Percentiles rank a stretch among this genome's conserved stretches.
These are phyloP conservation scores for Sebastes hubbsi DNA, from an alignment of 2,797 vertebrate species.

Conservation along the genomic window DNA sequence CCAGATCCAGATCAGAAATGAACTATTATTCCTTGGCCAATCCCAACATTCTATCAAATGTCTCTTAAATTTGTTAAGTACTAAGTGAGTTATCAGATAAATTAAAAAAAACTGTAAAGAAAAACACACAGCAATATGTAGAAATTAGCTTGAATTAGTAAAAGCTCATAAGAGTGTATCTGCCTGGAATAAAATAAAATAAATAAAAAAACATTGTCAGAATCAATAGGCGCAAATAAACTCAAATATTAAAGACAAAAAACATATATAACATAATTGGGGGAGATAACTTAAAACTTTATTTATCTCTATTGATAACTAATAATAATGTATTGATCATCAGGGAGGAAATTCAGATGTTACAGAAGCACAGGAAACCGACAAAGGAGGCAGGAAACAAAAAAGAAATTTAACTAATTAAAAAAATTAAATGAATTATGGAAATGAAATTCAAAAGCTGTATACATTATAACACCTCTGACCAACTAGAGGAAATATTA, in stretches of 20 bases:
- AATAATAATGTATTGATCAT: not conserved
- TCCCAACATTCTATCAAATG: not conserved
- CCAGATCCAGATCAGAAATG: not conserved
- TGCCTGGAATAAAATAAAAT: not conserved
- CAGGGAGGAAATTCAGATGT: not conserved
- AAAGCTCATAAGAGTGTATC: not conserved
- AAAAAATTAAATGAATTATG: not conserved
- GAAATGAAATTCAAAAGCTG: not conserved
- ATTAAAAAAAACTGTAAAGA: not conserved
- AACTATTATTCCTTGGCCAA: not conserved
- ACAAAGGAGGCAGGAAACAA: not conserved
- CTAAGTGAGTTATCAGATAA: not conserved
- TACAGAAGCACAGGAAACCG: not conserved
- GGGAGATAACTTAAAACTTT: rapidly evolving
- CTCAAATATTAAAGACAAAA: not conserved
- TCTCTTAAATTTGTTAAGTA: too few relatives aligned
- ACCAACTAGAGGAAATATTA: not conserved
- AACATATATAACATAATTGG: not conserved
- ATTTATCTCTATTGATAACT: not conserved
- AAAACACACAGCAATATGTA: not conserved
- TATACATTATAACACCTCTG: not conserved
- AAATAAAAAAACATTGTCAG: not conserved
- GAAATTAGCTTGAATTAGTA: not conserved
- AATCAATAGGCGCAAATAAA: not conserved
- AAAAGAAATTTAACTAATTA: not conserved